These are phyloP conservation scores for Geothlypis trichas DNA, from an alignment of 2,113 vertebrate species.

Conservation along the genomic window DNA sequence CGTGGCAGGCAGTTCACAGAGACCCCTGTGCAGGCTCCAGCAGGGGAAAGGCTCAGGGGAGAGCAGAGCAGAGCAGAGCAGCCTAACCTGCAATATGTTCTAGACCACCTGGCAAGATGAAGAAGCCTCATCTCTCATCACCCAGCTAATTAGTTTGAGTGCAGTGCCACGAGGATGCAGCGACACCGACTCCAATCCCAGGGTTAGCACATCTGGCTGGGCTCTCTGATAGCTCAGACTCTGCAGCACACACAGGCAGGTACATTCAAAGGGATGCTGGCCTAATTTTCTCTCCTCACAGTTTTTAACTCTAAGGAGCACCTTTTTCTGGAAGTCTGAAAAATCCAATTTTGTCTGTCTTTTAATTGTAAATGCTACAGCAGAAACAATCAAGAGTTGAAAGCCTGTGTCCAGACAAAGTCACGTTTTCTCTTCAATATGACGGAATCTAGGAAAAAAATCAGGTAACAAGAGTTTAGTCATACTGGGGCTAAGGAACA, in stretches of 20 bases:
- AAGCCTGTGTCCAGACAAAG: neutral
- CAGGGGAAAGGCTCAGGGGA: neutral
- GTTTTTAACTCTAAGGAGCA: neutral
- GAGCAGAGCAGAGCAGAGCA: neutral
- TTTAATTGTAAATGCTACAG: neutral
- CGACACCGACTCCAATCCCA: neutral
- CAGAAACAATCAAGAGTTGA: neutral
- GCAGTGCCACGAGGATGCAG: neutral
- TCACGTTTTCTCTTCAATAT: neutral
- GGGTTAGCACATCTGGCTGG: neutral
- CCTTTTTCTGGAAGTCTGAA: neutral
- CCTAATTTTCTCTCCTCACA: neutral
- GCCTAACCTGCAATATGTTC: neutral
- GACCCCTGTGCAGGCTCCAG: neutral
- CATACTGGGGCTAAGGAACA: neutral
- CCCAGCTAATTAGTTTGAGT: constrained; percentile 9
- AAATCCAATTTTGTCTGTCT: neutral
- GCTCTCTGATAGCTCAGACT: neutral
- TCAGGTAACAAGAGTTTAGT: neutral
- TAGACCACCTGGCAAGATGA: neutral
- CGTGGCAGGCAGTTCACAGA: fast-evolving
- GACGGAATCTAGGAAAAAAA: neutral
- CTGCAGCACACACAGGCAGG: neutral
- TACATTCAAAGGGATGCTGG: neutral
- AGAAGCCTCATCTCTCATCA: neutral